Evolutionary conservation across 2,113 vertebrate genomes (phyloP).

Genomic region (Bettongia penicillata): DNA sequence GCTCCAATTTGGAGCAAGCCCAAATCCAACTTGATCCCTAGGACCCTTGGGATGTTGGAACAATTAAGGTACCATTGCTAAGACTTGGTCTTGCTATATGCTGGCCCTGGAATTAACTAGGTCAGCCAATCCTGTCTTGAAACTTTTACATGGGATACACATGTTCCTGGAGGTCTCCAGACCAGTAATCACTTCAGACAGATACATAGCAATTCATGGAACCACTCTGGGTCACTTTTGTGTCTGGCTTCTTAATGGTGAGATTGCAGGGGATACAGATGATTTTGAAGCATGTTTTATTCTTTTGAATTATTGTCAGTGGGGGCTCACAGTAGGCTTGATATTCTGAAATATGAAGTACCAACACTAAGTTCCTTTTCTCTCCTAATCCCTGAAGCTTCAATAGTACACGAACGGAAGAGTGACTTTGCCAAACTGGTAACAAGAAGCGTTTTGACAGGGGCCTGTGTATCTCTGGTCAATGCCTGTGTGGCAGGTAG

Average conservation of each 20-base stretch:
- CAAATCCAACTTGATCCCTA: constrained; percentile 12
- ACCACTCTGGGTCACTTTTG: background rate
- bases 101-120: background rate
- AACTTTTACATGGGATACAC: background rate
- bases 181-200: background rate
- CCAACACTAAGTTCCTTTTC: constrained; percentile 4
- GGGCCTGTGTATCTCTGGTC: constrained; percentile 92
- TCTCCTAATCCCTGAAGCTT: constrained; percentile 81
- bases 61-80: background rate
- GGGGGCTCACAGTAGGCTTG: background rate
- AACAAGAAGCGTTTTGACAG: constrained; percentile 91
- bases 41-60: constrained; percentile 4
- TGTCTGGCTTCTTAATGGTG: background rate
- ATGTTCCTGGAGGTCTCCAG: background rate
- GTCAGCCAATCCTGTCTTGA: background rate
- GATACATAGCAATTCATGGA: background rate
- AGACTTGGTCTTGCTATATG: background rate
- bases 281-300: background rate
- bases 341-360: background rate
- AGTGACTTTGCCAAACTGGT: constrained; percentile 88
- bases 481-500: constrained; percentile 95
- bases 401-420: constrained; percentile 89
- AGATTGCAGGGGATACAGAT: background rate
- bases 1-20: background rate
- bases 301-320: constrained; percentile 37